Conservation (phyloP, 2,113 vertebrate species). For the Sus scrofa region T2T-Sscrofa CM000823.6:13157001-13157500, state of each 20-base stretch:
- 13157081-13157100: accelerated
- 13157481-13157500: not conserved
- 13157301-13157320: not conserved
- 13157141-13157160: not conserved
- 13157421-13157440: not conserved
- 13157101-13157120: not conserved
- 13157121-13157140: too few relatives aligned
- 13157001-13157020: not conserved
- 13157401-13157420: not conserved
- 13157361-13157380: not conserved
- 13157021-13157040: accelerated
- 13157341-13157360: not conserved
- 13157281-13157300: not conserved
- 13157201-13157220: not conserved
- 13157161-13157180: too few relatives aligned
- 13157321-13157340: not conserved
- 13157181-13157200: not conserved
- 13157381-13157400: not conserved
- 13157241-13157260: not conserved
- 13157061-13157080: accelerated
- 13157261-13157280: not conserved
- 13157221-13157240: not conserved
- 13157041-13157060: accelerated
- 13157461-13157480: not conserved
- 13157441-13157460: not conserved